phyloP scores from a whole-genome alignment of 2,888 invertebrate genomes.

The Philopedon plagiatum region DNA sequence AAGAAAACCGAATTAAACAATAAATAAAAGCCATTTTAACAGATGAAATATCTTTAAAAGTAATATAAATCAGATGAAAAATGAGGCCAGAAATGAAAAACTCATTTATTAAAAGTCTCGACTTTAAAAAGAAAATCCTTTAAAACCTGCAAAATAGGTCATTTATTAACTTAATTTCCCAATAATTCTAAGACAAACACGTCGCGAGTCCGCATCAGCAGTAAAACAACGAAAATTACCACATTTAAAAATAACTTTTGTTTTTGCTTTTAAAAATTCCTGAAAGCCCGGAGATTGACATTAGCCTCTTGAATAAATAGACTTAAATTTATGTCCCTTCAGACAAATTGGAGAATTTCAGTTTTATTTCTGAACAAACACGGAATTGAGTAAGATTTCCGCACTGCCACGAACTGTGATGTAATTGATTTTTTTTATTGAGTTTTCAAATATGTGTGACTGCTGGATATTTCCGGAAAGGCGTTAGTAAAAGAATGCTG shows the following conservation, averaged over 20 bases:
- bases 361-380: slow-evolving; percentile 54
- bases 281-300: slow-evolving; percentile 57
- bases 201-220: slow-evolving; percentile 27
- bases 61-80: background rate
- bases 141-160: slow-evolving; percentile 17
- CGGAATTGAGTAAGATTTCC: slow-evolving; percentile 50
- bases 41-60: background rate
- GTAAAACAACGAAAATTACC: slow-evolving; percentile 48
- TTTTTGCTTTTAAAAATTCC: slow-evolving; percentile 53
- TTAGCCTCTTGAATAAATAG: slow-evolving; percentile 57
- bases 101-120: slow-evolving; percentile 9
- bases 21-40: background rate
- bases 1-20: too few species aligned
- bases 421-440: slow-evolving; percentile 16
- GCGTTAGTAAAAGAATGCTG: slow-evolving; percentile 18
- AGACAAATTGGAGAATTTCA: slow-evolving; percentile 57
- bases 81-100: slow-evolving; percentile 1
- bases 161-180: slow-evolving; percentile 42
- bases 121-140: slow-evolving; percentile 14
- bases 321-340: slow-evolving; percentile 55
- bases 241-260: slow-evolving; percentile 53
- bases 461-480: slow-evolving; percentile 17
- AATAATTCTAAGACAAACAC: slow-evolving; percentile 48
- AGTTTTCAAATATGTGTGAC: slow-evolving; percentile 11
- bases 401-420: background rate